Evolutionary conservation across 2,113 vertebrate genomes (phyloP), one percentile per base, ranked within the genome.

Genomic region (Pogonocichla stellata): DNA sequence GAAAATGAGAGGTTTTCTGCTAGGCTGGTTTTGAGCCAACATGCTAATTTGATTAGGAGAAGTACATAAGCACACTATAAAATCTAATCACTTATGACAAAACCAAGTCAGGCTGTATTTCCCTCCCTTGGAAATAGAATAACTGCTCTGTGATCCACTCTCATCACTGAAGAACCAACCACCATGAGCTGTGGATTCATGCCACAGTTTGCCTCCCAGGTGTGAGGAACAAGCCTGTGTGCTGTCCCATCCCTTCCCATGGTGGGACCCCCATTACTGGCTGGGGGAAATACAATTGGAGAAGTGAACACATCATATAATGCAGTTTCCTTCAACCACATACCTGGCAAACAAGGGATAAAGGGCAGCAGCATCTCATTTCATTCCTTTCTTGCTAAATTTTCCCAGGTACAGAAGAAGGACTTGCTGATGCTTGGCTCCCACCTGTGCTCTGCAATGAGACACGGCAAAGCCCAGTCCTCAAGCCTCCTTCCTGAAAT

Each of bases 221-320:
- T 38, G n/a, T 42, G 33, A 82, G 51, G 72, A 70, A 14, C 12
- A 61, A 42, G 31, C 3, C 7, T 33, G 19, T 31, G 31, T 36
- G 40, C 57, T 61, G 36, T 28, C 47, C 51, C 36, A 42, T 36
- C 60, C 29, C 16, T 53, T 47, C 47, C 16, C 29, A 8, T 0
- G 2, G 24, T 25, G 42, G n/a, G 12, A 54, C 18, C 14, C 14
- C 0, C 0, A 33, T 16, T 6, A 10, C 18, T 0, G 0, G 16
- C 23, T 0, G 0, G 42, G 33, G 47, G 7, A 80, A 88, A 19
- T 12, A 9, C 1, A 3, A 5, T 18, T 34, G 16, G 33, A 67
- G 42, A 33, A 65, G 28, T 1, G 20, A 66, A 7, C 17, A 34
- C 8, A 9, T 56, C 9, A 17, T 66, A 4, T 23, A 48, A 38